Evolutionary conservation across 2,797 vertebrate species (phyloP), one percentile per base, ranked within the genome.

Genomic region (Siniperca undulata): DNA sequence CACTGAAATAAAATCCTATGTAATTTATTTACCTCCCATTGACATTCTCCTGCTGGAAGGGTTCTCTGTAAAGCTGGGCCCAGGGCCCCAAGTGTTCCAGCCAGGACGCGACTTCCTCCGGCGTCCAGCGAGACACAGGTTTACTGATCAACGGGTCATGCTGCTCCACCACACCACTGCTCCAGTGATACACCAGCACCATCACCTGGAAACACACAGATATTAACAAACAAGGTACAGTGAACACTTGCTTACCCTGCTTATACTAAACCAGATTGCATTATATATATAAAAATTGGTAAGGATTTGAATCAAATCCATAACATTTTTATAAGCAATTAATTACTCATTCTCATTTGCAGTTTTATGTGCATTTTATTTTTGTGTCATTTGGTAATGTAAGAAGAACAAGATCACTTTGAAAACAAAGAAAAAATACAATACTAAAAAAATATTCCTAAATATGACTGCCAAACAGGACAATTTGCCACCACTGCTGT

Each of bases 101-200:
- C 98, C 98, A 99, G 64, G 96, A 93, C 48, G 95, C 87, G 12
- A 99, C 98, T 59, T 99, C 98, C 87, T 97, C 96, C 0, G 96
- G 85, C 0, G 96, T 97, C 98, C 98, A 99, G 60, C 92, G 96
- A 78, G 94, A 91, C 76, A 98, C 96, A 0, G 97, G 95, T 82
- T 99, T 99, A 86, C 96, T 97, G 81, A 98, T 97, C 80, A 99
- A 88, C 70, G 91, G 93, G 85, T 98, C 96, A 0, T 92, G 85
- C 2, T 97, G 96, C 83, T 97, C 97, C 38, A 94, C 94, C 14
- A 96, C 96, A 27, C 97, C 94, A 74, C 96, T 96, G 87, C 97
- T 97, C 97, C 97, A 99, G 89, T 99, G 97, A 89, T 97, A 98
- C 77, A 97, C 97, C 74, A 99, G 94, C 64, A 99, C 92, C 89